Evolutionary conservation across 1,140 invertebrate species (phyloP), one percentile per base, ranked within the genome.

Genomic region (Triops longicaudatus): DNA sequence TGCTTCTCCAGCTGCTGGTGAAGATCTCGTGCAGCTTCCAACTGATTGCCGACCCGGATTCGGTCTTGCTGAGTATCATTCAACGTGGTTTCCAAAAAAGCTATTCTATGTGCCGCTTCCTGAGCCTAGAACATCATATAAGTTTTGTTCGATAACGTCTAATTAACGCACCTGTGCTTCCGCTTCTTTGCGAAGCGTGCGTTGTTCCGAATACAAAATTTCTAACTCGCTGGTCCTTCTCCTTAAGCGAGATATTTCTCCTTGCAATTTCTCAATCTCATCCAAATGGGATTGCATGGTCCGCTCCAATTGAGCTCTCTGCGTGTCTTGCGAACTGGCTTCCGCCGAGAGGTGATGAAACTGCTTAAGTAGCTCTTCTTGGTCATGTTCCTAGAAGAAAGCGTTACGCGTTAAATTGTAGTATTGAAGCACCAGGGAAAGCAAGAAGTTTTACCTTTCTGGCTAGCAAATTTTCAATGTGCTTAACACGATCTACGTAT

Each of bases 321-420:
- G 72, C 0, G 76, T 26, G 5, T 77, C 76, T 27, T 43, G 73
- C 10, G 27, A 73, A 72, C 41, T 77, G 4, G 76, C 44, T 31
- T 77, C 76, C 22, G 73, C 73, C 14, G 72, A 72, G 12, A 77
- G 17, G 31, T 71, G 63, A 44, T 77, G 76, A 26, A 77, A 73
- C 76, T 77, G 76, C 26, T 77, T 77, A 42, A 77, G 41, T 17
- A 77, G 41, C 1, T 71, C 72, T 43, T 77, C 76, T 44, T 77
- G 73, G 26, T 77, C 76, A 41, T 77, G 72, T 41, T 77, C 76
- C 76, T 77, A 12, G 27, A 14, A 28, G 5, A 4, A 28, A 10
- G 31, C 2, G 41, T 12, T 26, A 22, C 37, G 17, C 22, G 28
- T 31, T 50, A 37, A 7, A 22, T 22, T 37, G 14, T n/a, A 27